Evolutionary conservation across 2,797 vertebrate species (phyloP).

Genomic region (Phataginus tetradactyla): DNA sequence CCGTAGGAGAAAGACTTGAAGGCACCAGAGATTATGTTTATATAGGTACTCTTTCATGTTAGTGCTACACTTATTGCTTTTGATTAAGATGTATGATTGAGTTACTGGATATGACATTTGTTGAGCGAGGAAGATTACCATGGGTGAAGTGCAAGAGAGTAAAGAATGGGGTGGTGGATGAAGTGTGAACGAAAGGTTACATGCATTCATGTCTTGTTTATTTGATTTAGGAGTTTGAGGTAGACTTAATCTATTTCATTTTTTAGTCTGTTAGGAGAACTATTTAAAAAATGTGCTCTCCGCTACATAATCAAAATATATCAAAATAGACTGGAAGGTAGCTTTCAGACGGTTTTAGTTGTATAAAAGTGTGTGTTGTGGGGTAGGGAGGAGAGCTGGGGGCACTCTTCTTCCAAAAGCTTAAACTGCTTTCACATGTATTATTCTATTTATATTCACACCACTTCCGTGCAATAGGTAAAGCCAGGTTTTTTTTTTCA

Average conservation of each 20-base stretch:
- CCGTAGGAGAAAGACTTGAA: slow-evolving; percentile 65
- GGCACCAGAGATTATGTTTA: slow-evolving; percentile 69
- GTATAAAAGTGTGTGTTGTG: neutral
- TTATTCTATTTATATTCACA: slow-evolving; percentile 25
- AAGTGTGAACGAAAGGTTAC: slow-evolving; percentile 70
- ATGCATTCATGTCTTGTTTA: slow-evolving; percentile 77
- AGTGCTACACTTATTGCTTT: slow-evolving; percentile 78
- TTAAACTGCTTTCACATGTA: neutral
- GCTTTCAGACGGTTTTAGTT: neutral
- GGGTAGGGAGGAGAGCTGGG: neutral
- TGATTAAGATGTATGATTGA: slow-evolving; percentile 82
- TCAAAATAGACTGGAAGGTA: slow-evolving; percentile 49
- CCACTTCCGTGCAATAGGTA: neutral
- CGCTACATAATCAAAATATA: slow-evolving; percentile 46
- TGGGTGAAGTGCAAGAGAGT: slow-evolving; percentile 71
- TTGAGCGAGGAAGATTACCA: slow-evolving; percentile 76
- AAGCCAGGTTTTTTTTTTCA: slow-evolving; percentile 19
- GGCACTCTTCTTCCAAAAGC: neutral
- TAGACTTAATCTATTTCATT: slow-evolving; percentile 66
- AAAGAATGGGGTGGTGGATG: slow-evolving; percentile 73
- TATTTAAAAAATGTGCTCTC: slow-evolving; percentile 43
- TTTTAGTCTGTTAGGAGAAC: slow-evolving; percentile 49
- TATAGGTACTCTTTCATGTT: slow-evolving; percentile 72
- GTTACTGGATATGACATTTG: slow-evolving; percentile 79
- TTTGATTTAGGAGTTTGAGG: slow-evolving; percentile 77